phyloP scores from a whole-genome alignment of 2,797 vertebrate species.

The Pseudochirops corinnae region DNA sequence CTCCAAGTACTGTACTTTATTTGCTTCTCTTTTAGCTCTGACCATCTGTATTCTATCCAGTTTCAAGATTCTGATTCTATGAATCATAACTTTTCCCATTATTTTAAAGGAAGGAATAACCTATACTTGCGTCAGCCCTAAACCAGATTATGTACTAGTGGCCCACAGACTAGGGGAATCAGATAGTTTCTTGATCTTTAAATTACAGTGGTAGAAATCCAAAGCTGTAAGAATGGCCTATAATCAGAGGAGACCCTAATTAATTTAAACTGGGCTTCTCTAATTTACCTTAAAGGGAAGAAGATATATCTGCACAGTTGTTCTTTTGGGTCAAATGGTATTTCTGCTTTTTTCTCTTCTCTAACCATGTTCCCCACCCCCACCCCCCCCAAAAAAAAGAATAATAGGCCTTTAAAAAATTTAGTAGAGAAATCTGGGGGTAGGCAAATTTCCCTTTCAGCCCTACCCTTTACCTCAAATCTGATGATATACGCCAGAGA shows the following conservation, averaged over 20 bases:
- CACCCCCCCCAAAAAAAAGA: background rate
- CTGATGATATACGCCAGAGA: background rate
- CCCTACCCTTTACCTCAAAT: background rate
- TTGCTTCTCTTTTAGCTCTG: background rate
- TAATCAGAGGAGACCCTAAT: background rate
- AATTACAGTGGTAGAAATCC: background rate
- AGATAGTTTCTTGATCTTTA: background rate
- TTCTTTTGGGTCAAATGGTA: background rate
- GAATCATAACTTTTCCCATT: background rate
- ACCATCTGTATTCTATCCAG: background rate
- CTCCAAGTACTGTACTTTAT: background rate
- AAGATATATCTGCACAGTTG: background rate
- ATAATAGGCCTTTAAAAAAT: background rate
- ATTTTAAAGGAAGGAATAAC: background rate
- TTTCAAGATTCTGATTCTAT: background rate
- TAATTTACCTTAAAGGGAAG: background rate
- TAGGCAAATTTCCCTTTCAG: background rate
- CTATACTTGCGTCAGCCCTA: background rate
- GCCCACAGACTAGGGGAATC: background rate
- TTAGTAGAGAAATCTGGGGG: background rate
- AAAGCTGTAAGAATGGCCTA: background rate
- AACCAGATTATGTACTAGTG: background rate
- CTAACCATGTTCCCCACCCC: background rate
- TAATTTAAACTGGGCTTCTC: background rate
- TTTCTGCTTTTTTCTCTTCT: background rate